A percentile compares a stretch with the other conserved stretches of the same genome.
These are phyloP conservation scores for Nannobrachium achirus DNA, from an alignment of 2,113 vertebrate species.

Conservation along the genomic window DNA sequence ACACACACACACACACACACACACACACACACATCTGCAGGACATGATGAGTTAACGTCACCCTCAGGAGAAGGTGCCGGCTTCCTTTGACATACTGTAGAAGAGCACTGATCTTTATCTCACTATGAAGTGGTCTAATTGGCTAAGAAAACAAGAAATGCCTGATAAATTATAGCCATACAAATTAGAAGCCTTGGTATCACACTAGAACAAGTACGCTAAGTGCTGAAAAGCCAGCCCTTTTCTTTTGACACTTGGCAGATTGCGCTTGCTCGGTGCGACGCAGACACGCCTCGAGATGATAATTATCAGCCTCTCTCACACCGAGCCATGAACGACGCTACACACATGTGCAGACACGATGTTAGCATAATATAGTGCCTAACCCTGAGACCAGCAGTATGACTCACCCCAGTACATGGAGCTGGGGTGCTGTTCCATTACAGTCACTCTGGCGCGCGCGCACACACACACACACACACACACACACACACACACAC, in stretches of 20 bases:
- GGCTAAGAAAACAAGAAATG: constrained; percentile 8
- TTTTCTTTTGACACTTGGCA: neutral
- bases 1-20: too few species aligned
- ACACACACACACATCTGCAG: neutral
- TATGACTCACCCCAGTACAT: constrained; percentile 50
- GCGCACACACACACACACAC: constrained; percentile 13
- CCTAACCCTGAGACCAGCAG: neutral
- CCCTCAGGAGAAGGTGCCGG: constrained; percentile 20
- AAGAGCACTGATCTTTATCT: constrained; percentile 13
- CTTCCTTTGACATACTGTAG: neutral
- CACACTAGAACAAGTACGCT: constrained; percentile 16
- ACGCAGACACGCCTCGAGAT: constrained; percentile 2
- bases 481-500: constrained; percentile 20
- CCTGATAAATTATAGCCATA: constrained; percentile 1
- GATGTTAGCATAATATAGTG: constrained; percentile 16
- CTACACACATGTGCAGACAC: constrained; percentile 16
- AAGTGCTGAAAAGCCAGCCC: too few species aligned
- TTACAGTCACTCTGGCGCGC: constrained; percentile 22
- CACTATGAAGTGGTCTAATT: constrained; percentile 18
- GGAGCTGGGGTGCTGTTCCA: constrained; percentile 14
- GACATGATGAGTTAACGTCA: constrained; percentile 14
- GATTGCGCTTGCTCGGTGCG: neutral
- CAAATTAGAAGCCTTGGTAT: constrained; percentile 7
- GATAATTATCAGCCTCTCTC: too few species aligned
- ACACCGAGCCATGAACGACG: too few species aligned